phyloP scores from a whole-genome alignment of 1,140 invertebrate species.

The Meloidogyne exigua region DNA sequence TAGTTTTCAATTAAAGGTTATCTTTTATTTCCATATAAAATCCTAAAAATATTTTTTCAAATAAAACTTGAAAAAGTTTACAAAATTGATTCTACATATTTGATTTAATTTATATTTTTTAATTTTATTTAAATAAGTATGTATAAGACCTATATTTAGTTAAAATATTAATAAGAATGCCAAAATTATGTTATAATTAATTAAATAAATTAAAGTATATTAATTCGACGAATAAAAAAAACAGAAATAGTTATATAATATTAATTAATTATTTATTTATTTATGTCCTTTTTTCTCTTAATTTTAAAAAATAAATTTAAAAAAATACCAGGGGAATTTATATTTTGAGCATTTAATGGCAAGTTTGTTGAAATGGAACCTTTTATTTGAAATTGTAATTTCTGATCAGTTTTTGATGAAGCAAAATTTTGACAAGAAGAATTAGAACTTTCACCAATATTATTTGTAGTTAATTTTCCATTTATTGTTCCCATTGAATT shows the following conservation, averaged over 20 bases:
- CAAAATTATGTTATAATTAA: too few species aligned
- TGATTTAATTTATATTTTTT: not conserved
- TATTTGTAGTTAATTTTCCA: not conserved
- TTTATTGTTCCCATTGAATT: not conserved
- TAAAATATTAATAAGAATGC: too few species aligned
- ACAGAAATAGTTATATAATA: not conserved
- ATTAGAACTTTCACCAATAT: not conserved
- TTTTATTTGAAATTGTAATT: constrained; percentile 45
- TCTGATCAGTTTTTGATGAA: constrained; percentile 41
- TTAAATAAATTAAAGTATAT: not conserved
- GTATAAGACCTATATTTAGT: too few species aligned
- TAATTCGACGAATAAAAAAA: constrained; percentile 3
- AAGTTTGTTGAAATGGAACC: constrained; percentile 43
- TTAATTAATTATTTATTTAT: too few species aligned
- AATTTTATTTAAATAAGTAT: too few species aligned
- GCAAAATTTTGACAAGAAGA: not conserved
- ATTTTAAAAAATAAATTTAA: not conserved
- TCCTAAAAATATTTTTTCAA: too few species aligned
- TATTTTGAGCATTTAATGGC: constrained; percentile 43
- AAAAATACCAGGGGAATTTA: constrained; percentile 45
- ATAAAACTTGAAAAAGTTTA: too few species aligned
- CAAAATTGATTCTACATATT: too few species aligned
- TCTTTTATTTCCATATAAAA: too few species aligned
- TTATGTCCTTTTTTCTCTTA: too few species aligned
- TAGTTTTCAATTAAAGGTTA: too few species aligned